phyloP scores from a whole-genome alignment of 2,797 vertebrate genomes.

The Lindbergichthys nudifrons region DNA sequence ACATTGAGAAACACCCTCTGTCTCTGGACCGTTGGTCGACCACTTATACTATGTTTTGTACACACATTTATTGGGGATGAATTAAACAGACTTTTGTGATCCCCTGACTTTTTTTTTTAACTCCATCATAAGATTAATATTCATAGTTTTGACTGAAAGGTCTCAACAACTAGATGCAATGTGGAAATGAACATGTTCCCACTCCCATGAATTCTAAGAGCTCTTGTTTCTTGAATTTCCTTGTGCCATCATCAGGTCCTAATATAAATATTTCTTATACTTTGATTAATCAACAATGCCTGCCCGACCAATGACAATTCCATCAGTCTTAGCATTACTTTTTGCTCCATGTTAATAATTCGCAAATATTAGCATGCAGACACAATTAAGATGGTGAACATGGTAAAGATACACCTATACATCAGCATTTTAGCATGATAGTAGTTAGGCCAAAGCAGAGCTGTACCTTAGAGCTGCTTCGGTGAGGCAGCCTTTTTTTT shows the following conservation, averaged over 20 bases:
- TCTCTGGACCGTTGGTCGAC: background rate
- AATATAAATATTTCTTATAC: background rate
- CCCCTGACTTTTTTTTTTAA: no score
- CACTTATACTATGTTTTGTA: background rate
- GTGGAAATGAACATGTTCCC: background rate
- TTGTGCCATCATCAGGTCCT: background rate
- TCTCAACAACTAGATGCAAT: no score
- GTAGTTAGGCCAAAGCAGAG: no score
- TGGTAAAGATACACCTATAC: background rate
- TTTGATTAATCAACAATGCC: background rate
- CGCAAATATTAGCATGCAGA: background rate
- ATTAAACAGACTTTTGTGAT: background rate
- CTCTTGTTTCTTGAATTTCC: background rate
- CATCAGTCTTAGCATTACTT: background rate
- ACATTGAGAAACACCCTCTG: no score
- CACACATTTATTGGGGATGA: constrained; percentile 1
- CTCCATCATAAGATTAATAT: background rate
- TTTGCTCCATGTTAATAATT: background rate
- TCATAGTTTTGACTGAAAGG: background rate
- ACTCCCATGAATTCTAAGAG: background rate
- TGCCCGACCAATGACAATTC: background rate
- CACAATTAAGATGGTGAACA: background rate
- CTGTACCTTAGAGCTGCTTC: constrained; percentile 3
- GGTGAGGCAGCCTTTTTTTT: no score
- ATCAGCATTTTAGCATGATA: background rate